Evolutionary conservation across 2,113 vertebrate genomes (phyloP).

Genomic region (Istiophorus platypterus): DNA sequence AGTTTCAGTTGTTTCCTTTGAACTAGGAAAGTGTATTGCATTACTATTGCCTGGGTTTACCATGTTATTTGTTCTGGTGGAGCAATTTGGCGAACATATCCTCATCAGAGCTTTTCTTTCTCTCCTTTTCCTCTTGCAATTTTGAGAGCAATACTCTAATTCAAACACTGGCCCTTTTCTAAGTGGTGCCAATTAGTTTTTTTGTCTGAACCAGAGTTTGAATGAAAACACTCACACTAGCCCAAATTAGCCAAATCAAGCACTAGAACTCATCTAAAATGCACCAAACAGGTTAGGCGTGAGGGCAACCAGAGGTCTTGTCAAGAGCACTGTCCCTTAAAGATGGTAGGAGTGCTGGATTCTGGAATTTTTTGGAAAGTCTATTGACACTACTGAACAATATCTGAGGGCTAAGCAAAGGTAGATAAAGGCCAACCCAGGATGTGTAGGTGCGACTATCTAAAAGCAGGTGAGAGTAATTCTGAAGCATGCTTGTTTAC

Average conservation of each 20-base stretch:
- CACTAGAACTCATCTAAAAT: not conserved
- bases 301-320: not conserved
- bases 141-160: not conserved
- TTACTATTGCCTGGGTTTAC: too few relatives aligned
- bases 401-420: too few relatives aligned
- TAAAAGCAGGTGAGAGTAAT: too few relatives aligned
- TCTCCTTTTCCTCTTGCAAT: not conserved
- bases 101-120: not conserved
- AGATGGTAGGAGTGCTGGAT: not conserved
- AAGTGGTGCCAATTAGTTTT: not conserved
- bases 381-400: not conserved
- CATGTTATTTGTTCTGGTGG: too few relatives aligned
- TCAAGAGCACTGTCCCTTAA: not conserved
- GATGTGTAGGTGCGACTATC: too few relatives aligned
- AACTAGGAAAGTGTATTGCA: too few relatives aligned
- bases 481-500: too few relatives aligned
- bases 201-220: not conserved
- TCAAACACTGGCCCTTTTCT: not conserved
- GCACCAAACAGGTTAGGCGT: not conserved
- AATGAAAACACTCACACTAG: not conserved
- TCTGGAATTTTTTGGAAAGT: not conserved
- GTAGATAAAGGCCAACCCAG: too few relatives aligned
- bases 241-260: conserved; percentile 10
- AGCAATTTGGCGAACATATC: not conserved
- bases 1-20: not conserved